Conservation (phyloP, 2,113 vertebrate genomes). For the Bothrops jararaca region DNA sequence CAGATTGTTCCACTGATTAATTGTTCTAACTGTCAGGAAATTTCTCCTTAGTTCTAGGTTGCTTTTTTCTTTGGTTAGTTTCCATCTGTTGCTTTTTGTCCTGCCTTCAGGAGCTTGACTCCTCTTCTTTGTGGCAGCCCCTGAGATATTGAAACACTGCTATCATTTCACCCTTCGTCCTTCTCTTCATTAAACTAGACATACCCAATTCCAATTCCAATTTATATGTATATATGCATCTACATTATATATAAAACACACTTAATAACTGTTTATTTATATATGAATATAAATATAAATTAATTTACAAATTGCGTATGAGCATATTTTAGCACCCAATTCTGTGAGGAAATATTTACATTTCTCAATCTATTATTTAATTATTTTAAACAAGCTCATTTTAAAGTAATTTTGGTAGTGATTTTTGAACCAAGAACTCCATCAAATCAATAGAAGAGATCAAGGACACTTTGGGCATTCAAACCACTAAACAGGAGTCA, state of each 20-base stretch:
- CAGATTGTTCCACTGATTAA: no score
- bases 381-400: background rate
- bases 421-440: background rate
- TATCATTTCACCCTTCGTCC: no score
- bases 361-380: background rate
- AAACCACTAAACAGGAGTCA: background rate
- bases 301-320: background rate
- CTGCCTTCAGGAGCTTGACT: no score
- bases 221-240: background rate
- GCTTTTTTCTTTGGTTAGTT: no score
- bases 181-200: no score
- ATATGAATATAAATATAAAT: background rate
- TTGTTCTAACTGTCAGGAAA: no score
- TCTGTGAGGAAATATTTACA: background rate
- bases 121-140: no score
- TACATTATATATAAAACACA: background rate
- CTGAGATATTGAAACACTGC: no score
- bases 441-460: background rate
- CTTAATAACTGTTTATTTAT: background rate
- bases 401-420: background rate
- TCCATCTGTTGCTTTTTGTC: no score
- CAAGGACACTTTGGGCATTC: background rate
- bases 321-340: background rate
- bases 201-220: no score
- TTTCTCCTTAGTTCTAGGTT: no score